These are phyloP conservation scores for Abramis brama DNA, from an alignment of 2,113 vertebrate genomes.

Conservation along the genomic window DNA sequence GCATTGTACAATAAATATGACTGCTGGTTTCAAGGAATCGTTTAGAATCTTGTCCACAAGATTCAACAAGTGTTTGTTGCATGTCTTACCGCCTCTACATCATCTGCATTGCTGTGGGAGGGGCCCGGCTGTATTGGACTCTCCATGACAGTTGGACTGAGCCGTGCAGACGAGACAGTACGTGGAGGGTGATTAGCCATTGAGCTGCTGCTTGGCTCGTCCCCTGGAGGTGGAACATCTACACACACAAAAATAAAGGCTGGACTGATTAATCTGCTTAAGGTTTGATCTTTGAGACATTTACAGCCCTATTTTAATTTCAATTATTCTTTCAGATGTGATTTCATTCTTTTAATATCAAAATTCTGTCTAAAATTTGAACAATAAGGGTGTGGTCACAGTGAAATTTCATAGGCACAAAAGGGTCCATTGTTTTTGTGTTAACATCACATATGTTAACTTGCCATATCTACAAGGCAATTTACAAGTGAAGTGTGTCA, in stretches of 20 bases:
- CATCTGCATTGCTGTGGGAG: conserved; percentile 64
- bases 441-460: too few relatives aligned
- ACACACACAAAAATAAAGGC: neutral
- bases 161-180: conserved; percentile 60
- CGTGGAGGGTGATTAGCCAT: conserved; percentile 68
- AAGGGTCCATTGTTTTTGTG: neutral
- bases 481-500: too few relatives aligned
- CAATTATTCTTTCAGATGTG: neutral
- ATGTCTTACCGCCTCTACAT: conserved; percentile 61
- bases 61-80: neutral
- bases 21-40: neutral
- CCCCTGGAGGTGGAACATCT: conserved; percentile 74
- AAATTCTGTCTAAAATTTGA: neutral
- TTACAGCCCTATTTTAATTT: neutral
- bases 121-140: conserved; percentile 46
- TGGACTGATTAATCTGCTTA: neutral
- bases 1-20: neutral
- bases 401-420: neutral
- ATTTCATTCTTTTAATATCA: neutral
- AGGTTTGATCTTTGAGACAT: neutral
- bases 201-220: conserved; percentile 69
- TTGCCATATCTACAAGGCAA: too few relatives aligned
- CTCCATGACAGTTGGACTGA: conserved; percentile 73
- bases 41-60: too few relatives aligned
- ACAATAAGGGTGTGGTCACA: neutral